Percentiles rank a stretch among this genome's conserved stretches.
These are phyloP conservation scores for Caenorhabditis uteleia DNA, from an alignment of 2,888 invertebrate species.

Conservation along the genomic window DNA sequence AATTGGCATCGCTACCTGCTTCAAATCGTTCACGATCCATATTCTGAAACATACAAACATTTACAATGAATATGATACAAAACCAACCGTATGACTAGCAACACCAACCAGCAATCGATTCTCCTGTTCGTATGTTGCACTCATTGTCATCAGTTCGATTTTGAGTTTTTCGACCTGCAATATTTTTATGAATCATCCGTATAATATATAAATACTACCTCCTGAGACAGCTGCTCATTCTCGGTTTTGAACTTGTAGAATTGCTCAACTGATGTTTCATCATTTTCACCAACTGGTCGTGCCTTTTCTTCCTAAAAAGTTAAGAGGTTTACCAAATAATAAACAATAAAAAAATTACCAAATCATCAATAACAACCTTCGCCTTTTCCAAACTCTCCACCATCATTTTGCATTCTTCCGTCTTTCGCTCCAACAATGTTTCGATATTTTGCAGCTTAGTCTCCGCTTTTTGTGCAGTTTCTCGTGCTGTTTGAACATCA, in stretches of 20 bases:
- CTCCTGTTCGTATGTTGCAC: constrained; percentile 45
- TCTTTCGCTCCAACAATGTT: constrained; percentile 1
- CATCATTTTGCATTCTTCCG: constrained; percentile 4
- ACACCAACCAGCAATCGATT: constrained; percentile 44
- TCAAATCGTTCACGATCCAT: too few species aligned
- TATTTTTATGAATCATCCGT: neutral
- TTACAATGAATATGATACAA: too few species aligned
- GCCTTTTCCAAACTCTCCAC: constrained; percentile 6
- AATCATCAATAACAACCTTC: constrained; percentile 20
- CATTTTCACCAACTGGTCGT: constrained; percentile 19
- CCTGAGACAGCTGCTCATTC: constrained; percentile 21
- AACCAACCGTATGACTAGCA: constrained; percentile 35
- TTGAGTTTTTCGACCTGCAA: constrained; percentile 14
- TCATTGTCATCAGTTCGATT: constrained; percentile 20
- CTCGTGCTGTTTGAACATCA: constrained; percentile 13
- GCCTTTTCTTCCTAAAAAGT: constrained; percentile 17
- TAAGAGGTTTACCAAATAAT: neutral
- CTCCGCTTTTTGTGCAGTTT: constrained; percentile 15
- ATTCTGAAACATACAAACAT: too few species aligned
- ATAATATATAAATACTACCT: too few species aligned
- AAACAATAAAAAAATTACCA: constrained; percentile 9
- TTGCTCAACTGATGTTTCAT: constrained; percentile 25
- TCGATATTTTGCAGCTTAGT: constrained; percentile 7
- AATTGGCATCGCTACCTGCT: too few species aligned
- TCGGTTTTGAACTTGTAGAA: constrained; percentile 31